phyloP scores from a whole-genome alignment of 2,797 vertebrate species.

The Coracias cyanogaster region DNA sequence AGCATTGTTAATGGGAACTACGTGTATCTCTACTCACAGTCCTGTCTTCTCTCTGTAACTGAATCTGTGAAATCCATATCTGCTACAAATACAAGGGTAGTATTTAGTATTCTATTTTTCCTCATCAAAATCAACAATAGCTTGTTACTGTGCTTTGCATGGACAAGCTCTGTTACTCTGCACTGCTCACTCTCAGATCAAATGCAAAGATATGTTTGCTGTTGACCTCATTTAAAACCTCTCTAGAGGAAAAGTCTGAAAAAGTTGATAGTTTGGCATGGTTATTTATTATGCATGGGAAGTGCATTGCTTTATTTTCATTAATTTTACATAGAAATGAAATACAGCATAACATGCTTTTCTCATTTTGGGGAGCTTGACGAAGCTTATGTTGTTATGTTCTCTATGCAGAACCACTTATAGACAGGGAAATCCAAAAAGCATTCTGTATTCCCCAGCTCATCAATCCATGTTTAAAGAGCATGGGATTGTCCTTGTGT shows the following conservation, averaged over 20 bases:
- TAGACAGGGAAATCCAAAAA: constrained; percentile 35
- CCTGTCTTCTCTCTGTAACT: constrained; percentile 7
- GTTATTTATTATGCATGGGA: constrained; percentile 75
- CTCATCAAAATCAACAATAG: constrained; percentile 18
- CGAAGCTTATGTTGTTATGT: constrained; percentile 17
- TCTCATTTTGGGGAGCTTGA: constrained; percentile 25
- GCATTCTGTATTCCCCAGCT: constrained; percentile 9
- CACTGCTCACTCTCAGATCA: constrained; percentile 16
- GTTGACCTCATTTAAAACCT: constrained; percentile 75
- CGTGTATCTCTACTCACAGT: constrained; percentile 44
- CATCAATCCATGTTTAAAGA: constrained; percentile 41
- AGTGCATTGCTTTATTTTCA: constrained; percentile 73
- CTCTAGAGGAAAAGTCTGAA: constrained; percentile 67
- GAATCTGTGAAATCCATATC: constrained; percentile 38
- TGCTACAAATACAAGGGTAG: background rate
- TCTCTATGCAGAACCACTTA: constrained; percentile 7
- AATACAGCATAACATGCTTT: constrained; percentile 36
- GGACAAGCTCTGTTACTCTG: constrained; percentile 49
- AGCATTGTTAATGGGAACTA: constrained; percentile 59
- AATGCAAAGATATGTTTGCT: constrained; percentile 67
- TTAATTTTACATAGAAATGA: constrained; percentile 76
- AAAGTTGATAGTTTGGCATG: constrained; percentile 71
- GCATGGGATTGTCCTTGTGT: constrained; percentile 23
- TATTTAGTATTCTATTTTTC: constrained; percentile 58
- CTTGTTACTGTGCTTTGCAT: constrained; percentile 36